Conservation (phyloP, 2,113 vertebrate genomes). For the Nanger granti region DNA sequence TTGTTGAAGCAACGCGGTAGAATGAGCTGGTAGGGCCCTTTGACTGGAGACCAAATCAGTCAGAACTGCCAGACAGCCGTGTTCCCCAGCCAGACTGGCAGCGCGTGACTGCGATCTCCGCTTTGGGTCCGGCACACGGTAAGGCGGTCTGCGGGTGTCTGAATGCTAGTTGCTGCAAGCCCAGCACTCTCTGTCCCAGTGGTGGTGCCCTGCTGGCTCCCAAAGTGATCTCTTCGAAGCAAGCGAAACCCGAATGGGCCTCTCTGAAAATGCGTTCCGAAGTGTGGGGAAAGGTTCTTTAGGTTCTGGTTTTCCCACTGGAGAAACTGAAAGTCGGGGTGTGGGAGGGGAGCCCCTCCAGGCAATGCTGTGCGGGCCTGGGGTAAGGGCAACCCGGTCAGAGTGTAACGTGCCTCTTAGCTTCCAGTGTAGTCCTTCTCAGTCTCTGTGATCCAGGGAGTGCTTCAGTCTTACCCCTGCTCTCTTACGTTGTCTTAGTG, state of each 20-base stretch:
- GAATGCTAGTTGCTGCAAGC: background rate
- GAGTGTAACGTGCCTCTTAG: background rate
- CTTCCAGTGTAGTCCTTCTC: background rate
- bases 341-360: background rate
- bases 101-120: background rate
- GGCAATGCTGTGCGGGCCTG: accelerated
- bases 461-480: background rate
- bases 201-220: background rate
- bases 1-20: accelerated
- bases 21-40: background rate
- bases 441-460: too few species aligned
- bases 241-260: accelerated
- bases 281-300: background rate
- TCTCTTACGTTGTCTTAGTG: background rate
- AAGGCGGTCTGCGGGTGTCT: too few species aligned
- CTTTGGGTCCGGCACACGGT: background rate
- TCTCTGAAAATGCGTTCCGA: accelerated
- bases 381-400: background rate
- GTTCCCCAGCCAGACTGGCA: background rate
- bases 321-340: background rate
- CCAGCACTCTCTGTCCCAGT: accelerated
- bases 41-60: background rate
- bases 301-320: background rate
- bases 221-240: too few species aligned
- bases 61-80: background rate